Evolutionary conservation across 2,888 invertebrate genomes (phyloP), one percentile per base, ranked within the genome.

Genomic region (Cryptocheilus praepositus): DNA sequence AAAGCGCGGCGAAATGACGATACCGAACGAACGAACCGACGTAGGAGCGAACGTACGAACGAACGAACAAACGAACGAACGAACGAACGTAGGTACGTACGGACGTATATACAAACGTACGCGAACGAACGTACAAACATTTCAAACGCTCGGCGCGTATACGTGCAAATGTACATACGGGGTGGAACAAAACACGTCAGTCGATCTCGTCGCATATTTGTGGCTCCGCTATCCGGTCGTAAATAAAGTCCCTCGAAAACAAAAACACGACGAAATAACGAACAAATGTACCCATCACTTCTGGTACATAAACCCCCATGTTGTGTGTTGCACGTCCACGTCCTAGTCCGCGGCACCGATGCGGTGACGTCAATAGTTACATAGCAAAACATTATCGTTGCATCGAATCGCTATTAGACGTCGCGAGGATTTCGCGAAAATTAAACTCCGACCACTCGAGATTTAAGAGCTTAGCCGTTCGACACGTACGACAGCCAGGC

Each of bases 271-370:
- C 82, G 83, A 86, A 86, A 85, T 86, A 87, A 86, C 85, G 85
- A 87, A 87, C 85, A 85, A 88, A 87, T 83, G 85, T 83, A 85
- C 80, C 84, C 84, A 87, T 88, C 87, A 86, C 84, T 88, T 88
- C 86, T 87, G 87, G 83, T 86, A 87, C 88, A 88, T 88, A 88
- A 88, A 88, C 81, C 82, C 74, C 74, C 80, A 77, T 77, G 74
- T 51, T 57, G 56, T 71, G 77, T 70, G 65, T 62, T 68, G 68
- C 61, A 46, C 64, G 49, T 49, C 28, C 13, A 19, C 49, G 55
- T 59, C 56, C 61, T 58, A 73, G 64, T 67, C 69, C 72, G 74
- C n/a, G 72, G 72, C 72, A 61, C 64, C 36, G 54, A 36, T 57
- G 70, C 25, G 36, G 11, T 36, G 36, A 36, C 36, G 36, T 36